Evolutionary conservation across 2,113 vertebrate genomes (phyloP).

Genomic region (Psephotus haematonotus): DNA sequence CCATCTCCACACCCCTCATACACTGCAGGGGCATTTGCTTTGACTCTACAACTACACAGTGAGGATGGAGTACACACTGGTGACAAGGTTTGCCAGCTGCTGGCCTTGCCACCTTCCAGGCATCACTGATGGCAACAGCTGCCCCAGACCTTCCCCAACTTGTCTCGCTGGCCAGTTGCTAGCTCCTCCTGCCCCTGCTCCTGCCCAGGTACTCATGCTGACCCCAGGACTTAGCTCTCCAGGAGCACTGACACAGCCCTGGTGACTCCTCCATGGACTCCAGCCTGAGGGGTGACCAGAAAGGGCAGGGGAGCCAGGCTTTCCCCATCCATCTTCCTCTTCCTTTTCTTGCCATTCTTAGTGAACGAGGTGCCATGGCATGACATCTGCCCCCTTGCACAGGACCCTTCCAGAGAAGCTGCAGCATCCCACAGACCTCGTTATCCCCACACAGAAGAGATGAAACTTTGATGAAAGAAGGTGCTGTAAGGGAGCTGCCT

Average conservation of each 20-base stretch:
- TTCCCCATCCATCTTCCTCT: not conserved
- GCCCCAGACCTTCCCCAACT: not conserved
- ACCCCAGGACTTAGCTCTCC: not conserved
- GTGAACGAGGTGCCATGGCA: rapidly evolving
- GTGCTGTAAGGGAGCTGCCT: not conserved
- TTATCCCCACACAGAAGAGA: not conserved
- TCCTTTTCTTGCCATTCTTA: not conserved
- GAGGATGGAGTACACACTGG: not conserved
- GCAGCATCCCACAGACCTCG: not conserved
- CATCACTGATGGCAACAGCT: not conserved
- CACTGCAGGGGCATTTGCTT: not conserved
- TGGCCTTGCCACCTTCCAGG: not conserved
- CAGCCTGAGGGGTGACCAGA: not conserved
- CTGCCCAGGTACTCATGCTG: not conserved
- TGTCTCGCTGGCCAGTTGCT: not conserved
- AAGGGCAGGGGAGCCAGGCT: not conserved
- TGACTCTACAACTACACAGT: rapidly evolving
- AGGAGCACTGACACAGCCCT: not conserved
- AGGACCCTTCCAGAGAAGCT: not conserved
- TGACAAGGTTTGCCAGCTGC: not conserved
- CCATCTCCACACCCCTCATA: rapidly evolving
- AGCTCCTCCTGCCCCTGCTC: not conserved
- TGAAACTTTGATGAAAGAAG: not conserved
- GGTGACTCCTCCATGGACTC: not conserved
- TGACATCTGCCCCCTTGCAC: not conserved